phyloP scores from a whole-genome alignment of 2,113 vertebrate genomes.

The Gallinago undulata region DNA sequence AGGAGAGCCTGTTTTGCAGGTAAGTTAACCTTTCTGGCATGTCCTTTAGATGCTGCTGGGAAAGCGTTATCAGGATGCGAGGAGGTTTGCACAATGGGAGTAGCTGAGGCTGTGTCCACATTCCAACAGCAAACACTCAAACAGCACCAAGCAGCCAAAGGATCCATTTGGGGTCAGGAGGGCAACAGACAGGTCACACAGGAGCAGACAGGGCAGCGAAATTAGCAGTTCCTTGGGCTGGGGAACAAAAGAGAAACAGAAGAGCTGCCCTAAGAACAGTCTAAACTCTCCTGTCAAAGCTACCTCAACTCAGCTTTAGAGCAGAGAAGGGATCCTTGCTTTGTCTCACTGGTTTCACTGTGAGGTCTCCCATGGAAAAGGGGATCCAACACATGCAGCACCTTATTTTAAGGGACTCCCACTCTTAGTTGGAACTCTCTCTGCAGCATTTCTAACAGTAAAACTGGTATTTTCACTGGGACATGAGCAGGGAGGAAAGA shows the following conservation, averaged over 20 bases:
- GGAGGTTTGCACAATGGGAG: not conserved
- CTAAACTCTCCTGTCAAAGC: not conserved
- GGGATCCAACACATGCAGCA: not conserved
- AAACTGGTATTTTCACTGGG: not conserved
- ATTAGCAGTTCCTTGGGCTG: not conserved
- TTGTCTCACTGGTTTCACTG: not conserved
- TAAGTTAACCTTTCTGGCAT: not conserved
- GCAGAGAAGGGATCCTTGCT: not conserved
- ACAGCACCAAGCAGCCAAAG: not conserved
- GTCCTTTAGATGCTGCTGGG: not conserved
- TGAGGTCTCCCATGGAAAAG: not conserved
- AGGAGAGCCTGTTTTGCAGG: not conserved
- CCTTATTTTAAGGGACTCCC: not conserved
- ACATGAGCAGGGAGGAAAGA: not conserved
- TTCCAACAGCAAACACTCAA: not conserved
- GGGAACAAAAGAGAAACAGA: not conserved
- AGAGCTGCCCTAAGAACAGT: not conserved
- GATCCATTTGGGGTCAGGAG: not conserved
- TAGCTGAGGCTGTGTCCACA: not conserved
- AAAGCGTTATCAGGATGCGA: fast-evolving
- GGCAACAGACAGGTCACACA: not conserved
- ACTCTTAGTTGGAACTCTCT: not conserved
- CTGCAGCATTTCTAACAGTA: not conserved
- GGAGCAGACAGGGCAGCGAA: not conserved
- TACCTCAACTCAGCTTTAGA: not conserved